Evolutionary conservation across 2,888 invertebrate genomes (phyloP).

Genomic region (Nemoura dubitans): DNA sequence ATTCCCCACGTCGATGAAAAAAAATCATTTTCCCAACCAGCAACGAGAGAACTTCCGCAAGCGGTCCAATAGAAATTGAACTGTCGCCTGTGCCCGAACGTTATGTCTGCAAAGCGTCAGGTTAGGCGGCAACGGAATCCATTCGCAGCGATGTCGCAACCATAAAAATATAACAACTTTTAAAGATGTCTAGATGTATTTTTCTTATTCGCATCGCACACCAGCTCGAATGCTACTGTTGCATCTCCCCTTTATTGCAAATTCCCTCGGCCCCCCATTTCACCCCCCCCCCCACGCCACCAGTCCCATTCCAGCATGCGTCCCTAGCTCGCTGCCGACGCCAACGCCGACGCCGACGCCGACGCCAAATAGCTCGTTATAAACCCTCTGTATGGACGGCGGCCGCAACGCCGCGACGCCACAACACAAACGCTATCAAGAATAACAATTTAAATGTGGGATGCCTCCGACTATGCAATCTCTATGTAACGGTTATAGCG

Average conservation of each 20-base stretch:
- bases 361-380: conserved; percentile 28
- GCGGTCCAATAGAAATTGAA: background rate
- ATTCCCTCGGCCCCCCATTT: background rate
- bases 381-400: conserved; percentile 44
- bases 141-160: background rate
- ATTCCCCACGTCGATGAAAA: background rate
- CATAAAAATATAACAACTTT: conserved; percentile 3
- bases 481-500: conserved; percentile 2
- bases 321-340: background rate
- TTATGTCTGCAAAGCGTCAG: background rate
- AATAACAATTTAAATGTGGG: conserved; percentile 48
- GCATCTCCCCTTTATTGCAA: conserved; percentile 37
- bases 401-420: background rate
- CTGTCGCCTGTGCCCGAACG: background rate
- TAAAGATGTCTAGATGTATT: conserved; percentile 19
- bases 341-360: background rate
- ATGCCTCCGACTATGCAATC: conserved; percentile 35
- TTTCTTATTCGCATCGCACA: background rate
- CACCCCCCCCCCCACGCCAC: conserved; percentile 9
- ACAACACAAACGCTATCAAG: conserved; percentile 47
- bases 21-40: background rate
- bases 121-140: background rate
- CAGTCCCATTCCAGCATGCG: conserved; percentile 10
- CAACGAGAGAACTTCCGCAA: background rate
- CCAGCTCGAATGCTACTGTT: conserved; percentile 9